Base-by-base conservation (phyloP, 1,140 invertebrate species). In the Drosophila baimaii region DNA sequence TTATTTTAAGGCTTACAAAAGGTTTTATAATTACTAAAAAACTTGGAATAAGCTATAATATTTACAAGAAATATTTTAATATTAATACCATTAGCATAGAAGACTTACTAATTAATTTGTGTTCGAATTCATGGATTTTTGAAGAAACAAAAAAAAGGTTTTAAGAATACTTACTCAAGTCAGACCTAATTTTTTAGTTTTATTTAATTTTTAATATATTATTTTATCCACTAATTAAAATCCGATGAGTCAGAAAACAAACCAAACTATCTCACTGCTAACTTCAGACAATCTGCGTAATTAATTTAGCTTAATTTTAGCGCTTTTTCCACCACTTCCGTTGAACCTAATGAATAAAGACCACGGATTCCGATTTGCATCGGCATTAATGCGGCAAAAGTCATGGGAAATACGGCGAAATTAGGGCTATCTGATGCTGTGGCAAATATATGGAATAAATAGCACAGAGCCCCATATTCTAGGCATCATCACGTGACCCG, bases 341-440 rank as follows among this genome's bases (percentile, higher is more conserved):
- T 15, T 52, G 49, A 33, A 19, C 33, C 21, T 5, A 9, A 21
- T 21, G 17, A 47, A 47, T 47, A 27, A 17, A 27, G 7, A 2
- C 8, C 15, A 7, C 5, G 27, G 27, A 37, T 37, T 6, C 13
- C 10, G 59, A 62, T 62, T n/a, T 8, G 12, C 15, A 63, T 29
- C 33, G 31, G 10, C 19, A 64, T 25, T 64, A 47, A 37, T 23
- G 23, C 19, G 65, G n/a, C 35, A 65, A 43, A 52, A 59, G 33
- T 63, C 57, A 27, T 39, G 25, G 25, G n/a, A 39, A 52, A 51
- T 25, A 31, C 37, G 37, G 17, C 15, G 23, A 39, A 59, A 72
- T 72, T 52, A 59, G 12, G 27, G 15, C 19, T 59, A 71, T 71
- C 52, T 29, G 65, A 72, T 68, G 44, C 21, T 29, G 15, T 13